Percentiles rank a stretch among this genome's conserved stretches.
phyloP scores from a whole-genome alignment of 1,140 invertebrate species.

The Drosophila neocordata region DNA sequence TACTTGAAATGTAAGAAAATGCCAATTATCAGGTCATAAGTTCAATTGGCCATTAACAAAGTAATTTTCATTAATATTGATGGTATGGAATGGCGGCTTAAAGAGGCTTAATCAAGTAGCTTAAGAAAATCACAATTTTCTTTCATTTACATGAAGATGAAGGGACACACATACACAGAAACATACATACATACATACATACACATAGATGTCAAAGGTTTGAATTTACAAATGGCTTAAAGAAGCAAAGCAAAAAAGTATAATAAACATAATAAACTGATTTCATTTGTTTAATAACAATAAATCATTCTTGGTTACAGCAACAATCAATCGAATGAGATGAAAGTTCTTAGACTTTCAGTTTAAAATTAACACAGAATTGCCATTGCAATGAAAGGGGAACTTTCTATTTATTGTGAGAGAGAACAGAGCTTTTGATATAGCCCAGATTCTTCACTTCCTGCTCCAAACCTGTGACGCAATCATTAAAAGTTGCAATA shows the following conservation, averaged over 20 bases:
- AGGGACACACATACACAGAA: no score
- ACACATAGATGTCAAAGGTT: no score
- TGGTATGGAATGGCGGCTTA: conserved; percentile 8
- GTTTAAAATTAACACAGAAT: no score
- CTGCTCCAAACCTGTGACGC: neutral
- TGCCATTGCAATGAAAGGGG: no score
- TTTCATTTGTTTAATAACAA: no score
- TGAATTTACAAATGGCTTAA: neutral
- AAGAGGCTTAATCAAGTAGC: conserved; percentile 36
- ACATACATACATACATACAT: no score
- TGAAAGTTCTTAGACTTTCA: neutral
- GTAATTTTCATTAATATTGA: conserved; percentile 45
- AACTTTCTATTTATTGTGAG: neutral
- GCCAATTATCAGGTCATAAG: conserved; percentile 61
- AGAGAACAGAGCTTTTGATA: neutral
- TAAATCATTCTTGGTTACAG: neutral
- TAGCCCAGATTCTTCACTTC: neutral
- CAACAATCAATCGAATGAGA: neutral
- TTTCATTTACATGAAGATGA: neutral
- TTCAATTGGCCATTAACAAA: conserved; percentile 50
- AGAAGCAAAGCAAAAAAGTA: neutral
- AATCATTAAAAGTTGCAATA: conserved; percentile 61
- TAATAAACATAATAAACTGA: no score
- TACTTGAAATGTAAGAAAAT: neutral
- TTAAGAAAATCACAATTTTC: conserved; percentile 48